A percentile compares a stretch with the other conserved stretches of the same genome.
Evolutionary conservation across 2,113 vertebrate genomes (phyloP).

Genomic region (Silurus asotus): DNA sequence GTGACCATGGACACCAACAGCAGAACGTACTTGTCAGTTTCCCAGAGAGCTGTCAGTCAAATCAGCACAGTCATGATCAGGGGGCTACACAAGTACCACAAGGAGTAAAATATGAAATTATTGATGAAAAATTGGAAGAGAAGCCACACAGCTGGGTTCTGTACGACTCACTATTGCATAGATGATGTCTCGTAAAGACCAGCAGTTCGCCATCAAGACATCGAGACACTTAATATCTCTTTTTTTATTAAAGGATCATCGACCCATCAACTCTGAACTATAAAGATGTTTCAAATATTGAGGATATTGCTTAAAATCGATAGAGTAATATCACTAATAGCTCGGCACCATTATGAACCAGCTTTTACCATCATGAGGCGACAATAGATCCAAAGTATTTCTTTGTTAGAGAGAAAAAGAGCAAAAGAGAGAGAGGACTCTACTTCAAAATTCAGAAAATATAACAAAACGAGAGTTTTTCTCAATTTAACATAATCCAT

Average conservation of each 20-base stretch:
- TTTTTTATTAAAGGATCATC: not conserved
- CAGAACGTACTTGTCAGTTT: constrained; percentile 20
- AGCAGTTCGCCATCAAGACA: not conserved
- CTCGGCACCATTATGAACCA: not conserved
- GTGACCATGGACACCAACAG: constrained; percentile 15
- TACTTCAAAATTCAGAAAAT: not conserved
- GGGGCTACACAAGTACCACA: not conserved
- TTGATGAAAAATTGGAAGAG: not conserved
- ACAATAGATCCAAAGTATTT: not conserved
- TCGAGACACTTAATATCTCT: not conserved
- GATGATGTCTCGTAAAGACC: not conserved
- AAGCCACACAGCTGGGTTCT: constrained; percentile 24
- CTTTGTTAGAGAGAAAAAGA: not conserved
- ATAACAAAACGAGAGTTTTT: not conserved
- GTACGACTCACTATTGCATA: not conserved
- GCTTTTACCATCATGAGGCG: constrained; percentile 8
- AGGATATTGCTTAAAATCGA: constrained; percentile 13
- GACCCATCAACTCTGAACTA: not conserved
- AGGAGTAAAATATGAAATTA: not conserved
- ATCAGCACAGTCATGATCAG: not conserved
- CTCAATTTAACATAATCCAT: not conserved
- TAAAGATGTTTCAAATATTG: not conserved
- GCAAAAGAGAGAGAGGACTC: not conserved
- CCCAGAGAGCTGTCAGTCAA: constrained; percentile 36
- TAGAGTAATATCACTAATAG: not conserved